These are phyloP conservation scores for Zaprionus vittiger DNA, from an alignment of 1,140 invertebrate species.

Conservation along the genomic window DNA sequence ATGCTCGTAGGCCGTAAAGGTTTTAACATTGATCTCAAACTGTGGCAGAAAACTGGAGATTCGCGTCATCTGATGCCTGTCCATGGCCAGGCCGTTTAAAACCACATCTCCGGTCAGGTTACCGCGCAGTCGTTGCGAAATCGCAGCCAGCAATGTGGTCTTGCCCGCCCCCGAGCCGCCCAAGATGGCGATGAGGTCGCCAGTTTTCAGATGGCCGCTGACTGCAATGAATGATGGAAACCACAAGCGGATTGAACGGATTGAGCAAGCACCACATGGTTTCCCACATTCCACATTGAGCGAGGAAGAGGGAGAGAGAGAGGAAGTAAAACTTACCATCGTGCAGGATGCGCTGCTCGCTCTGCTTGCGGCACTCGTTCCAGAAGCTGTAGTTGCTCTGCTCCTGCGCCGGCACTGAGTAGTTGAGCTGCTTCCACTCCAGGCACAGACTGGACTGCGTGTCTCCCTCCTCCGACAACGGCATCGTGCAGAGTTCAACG, in stretches of 20 bases:
- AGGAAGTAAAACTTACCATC: constrained; percentile 57
- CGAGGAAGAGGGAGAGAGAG: background rate
- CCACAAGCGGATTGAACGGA: constrained; percentile 13
- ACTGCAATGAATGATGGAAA: constrained; percentile 82
- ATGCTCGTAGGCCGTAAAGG: constrained; percentile 89
- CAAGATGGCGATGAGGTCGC: constrained; percentile 86
- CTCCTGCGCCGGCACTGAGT: constrained; percentile 79
- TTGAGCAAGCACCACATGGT: background rate
- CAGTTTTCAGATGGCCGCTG: constrained; percentile 86
- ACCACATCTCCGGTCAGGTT: constrained; percentile 87
- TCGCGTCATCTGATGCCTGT: constrained; percentile 87
- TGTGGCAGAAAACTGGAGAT: constrained; percentile 91
- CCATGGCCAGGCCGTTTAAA: constrained; percentile 88
- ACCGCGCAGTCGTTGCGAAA: constrained; percentile 88
- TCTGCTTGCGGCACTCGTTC: constrained; percentile 72
- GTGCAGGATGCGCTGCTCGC: constrained; percentile 67
- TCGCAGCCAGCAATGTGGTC: constrained; percentile 89
- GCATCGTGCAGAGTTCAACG: constrained; percentile 41
- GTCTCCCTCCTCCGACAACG: constrained; percentile 3
- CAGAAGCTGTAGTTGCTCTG: constrained; percentile 80
- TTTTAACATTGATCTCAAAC: constrained; percentile 88
- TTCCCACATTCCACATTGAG: background rate
- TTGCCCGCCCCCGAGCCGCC: constrained; percentile 89
- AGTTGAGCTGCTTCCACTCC: constrained; percentile 81
- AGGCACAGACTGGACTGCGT: constrained; percentile 60